Percentiles rank a stretch among this genome's conserved stretches.
Evolutionary conservation across 2,113 vertebrate genomes (phyloP).

Genomic region (Ciconia maguari): DNA sequence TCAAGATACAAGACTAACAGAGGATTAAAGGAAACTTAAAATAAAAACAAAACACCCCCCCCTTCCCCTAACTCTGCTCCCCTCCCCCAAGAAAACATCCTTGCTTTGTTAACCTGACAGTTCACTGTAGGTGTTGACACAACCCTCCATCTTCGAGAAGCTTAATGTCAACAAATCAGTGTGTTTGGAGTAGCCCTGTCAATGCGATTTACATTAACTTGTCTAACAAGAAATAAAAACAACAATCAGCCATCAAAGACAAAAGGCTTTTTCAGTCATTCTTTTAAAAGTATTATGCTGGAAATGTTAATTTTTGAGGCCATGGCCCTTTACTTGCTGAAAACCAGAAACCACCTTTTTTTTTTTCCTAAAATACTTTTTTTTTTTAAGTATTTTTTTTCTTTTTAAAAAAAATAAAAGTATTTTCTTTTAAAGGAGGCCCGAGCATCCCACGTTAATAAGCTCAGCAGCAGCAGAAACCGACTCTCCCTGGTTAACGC

Average conservation of each 20-base stretch:
- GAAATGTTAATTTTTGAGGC: slow-evolving; percentile 36
- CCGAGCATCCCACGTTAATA: not conserved
- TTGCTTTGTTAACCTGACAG: slow-evolving; percentile 66
- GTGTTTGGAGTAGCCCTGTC: slow-evolving; percentile 58
- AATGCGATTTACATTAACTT: slow-evolving; percentile 64
- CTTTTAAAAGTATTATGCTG: not conserved
- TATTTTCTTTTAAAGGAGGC: not conserved
- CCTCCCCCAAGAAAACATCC: slow-evolving; percentile 59
- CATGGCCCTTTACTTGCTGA: not conserved
- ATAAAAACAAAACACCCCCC: slow-evolving; percentile 57
- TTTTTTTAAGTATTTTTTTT: not conserved
- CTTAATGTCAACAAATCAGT: slow-evolving; percentile 64
- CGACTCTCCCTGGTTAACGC: not conserved
- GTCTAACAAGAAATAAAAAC: slow-evolving; percentile 67
- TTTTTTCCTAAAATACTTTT: not conserved
- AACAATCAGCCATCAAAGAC: slow-evolving; percentile 48
- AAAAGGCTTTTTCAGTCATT: slow-evolving; percentile 47
- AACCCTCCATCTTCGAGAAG: slow-evolving; percentile 56
- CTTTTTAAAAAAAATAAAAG: not conserved
- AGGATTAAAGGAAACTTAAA: slow-evolving; percentile 65
- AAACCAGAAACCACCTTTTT: slow-evolving; percentile 28
- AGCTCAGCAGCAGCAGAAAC: not conserved
- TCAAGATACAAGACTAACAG: slow-evolving; percentile 59
- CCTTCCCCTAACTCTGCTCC: not conserved
- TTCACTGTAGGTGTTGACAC: slow-evolving; percentile 61